Evolutionary conservation across 2,888 invertebrate species (phyloP).

Genomic region (Drosophila merina): DNA sequence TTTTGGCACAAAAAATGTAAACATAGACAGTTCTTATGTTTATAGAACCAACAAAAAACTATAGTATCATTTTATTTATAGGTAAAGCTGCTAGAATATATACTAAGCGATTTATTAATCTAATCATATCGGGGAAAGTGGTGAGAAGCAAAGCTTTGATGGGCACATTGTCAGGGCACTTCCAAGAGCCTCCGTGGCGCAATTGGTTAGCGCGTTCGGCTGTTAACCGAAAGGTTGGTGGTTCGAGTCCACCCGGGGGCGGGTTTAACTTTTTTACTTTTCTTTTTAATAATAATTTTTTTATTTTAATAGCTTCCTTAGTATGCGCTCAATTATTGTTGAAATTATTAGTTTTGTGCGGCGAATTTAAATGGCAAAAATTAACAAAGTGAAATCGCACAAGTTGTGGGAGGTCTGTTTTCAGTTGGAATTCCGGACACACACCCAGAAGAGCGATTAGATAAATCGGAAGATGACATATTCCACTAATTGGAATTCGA

Average conservation of each 20-base stretch:
- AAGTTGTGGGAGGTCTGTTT: constrained; percentile 24
- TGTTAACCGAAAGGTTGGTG: constrained; percentile 39
- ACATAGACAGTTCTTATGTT: neutral
- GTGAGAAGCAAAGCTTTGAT: neutral
- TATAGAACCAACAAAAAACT: neutral
- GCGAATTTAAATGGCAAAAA: constrained; percentile 22
- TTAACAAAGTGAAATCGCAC: constrained; percentile 19
- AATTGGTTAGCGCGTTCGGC: constrained; percentile 51
- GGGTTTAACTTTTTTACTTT: constrained; percentile 18
- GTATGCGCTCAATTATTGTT: constrained; percentile 5
- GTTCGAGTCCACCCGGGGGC: constrained; percentile 58
- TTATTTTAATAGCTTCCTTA: constrained; percentile 6
- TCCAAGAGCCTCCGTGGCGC: constrained; percentile 46
- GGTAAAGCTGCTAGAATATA: neutral
- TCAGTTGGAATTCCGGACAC: neutral
- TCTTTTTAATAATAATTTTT: neutral
- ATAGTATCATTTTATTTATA: neutral
- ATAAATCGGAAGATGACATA: constrained; percentile 11
- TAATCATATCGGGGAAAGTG: constrained; percentile 5
- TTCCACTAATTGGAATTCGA: neutral
- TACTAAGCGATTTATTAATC: constrained; percentile 11
- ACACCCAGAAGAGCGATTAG: constrained; percentile 9
- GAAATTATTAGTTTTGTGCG: constrained; percentile 12
- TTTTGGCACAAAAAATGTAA: constrained; percentile 5
- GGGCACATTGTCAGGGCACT: neutral